Percentiles rank a stretch among this genome's conserved stretches.
phyloP scores from a whole-genome alignment of 2,888 invertebrate species.

The Lobophora halterata region DNA sequence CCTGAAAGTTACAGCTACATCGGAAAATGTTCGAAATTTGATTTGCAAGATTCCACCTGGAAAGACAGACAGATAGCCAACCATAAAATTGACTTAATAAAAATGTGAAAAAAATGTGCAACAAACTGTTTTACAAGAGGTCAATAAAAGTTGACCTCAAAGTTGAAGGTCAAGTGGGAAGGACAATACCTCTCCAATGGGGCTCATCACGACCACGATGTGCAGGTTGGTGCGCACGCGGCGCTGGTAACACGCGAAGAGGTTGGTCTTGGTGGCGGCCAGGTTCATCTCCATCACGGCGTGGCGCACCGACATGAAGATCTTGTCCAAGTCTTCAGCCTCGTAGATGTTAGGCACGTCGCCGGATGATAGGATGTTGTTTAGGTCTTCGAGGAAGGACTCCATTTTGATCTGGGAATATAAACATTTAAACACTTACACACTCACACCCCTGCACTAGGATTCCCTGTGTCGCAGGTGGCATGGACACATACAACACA shows the following conservation, averaged over 20 bases:
- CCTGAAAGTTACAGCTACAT: too few relatives aligned
- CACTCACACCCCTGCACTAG: too few relatives aligned
- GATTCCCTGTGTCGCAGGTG: too few relatives aligned
- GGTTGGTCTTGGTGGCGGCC: conserved; percentile 90
- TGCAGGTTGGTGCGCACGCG: conserved; percentile 91
- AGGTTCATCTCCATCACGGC: conserved; percentile 87
- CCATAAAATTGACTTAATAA: too few relatives aligned
- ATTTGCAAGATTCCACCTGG: too few relatives aligned
- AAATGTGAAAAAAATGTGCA: too few relatives aligned
- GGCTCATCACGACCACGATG: conserved; percentile 88
- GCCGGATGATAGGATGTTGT: conserved; percentile 92
- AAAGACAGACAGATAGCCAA: too few relatives aligned
- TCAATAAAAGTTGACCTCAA: not conserved
- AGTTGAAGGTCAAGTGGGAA: not conserved
- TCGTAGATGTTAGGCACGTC: conserved; percentile 95
- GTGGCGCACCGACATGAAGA: conserved; percentile 87
- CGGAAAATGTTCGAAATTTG: too few relatives aligned
- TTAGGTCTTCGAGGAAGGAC: conserved; percentile 92
- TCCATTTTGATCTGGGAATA: conserved; percentile 90
- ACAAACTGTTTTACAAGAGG: too few relatives aligned
- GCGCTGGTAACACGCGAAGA: conserved; percentile 91
- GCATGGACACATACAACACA: too few relatives aligned
- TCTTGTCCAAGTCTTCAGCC: conserved; percentile 89
- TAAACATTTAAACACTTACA: too few relatives aligned
- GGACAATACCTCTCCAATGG: conserved; percentile 84